These are phyloP conservation scores for Merodon equestris DNA, from an alignment of 2,888 invertebrate genomes.

Conservation along the genomic window DNA sequence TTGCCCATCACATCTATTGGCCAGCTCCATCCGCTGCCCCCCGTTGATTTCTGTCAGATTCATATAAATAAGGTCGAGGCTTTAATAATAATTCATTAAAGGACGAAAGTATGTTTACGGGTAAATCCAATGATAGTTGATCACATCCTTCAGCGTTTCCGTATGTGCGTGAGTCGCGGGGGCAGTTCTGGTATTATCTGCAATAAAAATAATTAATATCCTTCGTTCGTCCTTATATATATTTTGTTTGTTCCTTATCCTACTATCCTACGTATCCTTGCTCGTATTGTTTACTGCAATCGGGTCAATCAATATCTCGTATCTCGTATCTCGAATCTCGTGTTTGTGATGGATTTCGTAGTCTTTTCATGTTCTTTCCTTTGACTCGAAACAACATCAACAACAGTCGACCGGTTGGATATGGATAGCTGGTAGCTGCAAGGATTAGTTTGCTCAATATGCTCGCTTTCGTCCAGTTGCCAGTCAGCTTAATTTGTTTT, in stretches of 20 bases:
- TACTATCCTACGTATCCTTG: too few species aligned
- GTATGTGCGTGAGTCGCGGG: conserved; percentile 28
- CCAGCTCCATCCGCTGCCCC: not conserved
- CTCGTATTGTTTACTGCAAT: conserved; percentile 44
- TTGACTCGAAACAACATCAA: not conserved
- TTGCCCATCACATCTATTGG: conserved; percentile 16
- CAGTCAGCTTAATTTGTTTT: conserved; percentile 61
- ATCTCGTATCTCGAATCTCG: conserved; percentile 10
- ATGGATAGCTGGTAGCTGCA: conserved; percentile 13
- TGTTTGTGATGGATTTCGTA: conserved; percentile 31
- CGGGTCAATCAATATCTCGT: conserved; percentile 63
- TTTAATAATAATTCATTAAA: conserved; percentile 63
- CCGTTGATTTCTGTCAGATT: conserved; percentile 43
- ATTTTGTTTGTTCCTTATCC: conserved; percentile 2
- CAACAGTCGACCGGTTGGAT: too few species aligned
- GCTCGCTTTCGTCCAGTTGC: conserved; percentile 9
- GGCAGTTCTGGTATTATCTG: conserved; percentile 29
- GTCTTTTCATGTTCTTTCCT: conserved; percentile 49
- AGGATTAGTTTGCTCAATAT: conserved; percentile 43
- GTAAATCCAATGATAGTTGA: conserved; percentile 13
- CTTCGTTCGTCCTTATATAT: conserved; percentile 41
- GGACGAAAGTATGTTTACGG: conserved; percentile 27
- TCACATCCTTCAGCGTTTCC: conserved; percentile 20
- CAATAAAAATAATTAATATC: conserved; percentile 68
- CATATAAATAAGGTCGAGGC: conserved; percentile 52